A percentile compares a stretch with the other conserved stretches of the same genome.
Conservation (phyloP, 2,797 vertebrate genomes). For the Myoxocephalus aenaeus region DNA sequence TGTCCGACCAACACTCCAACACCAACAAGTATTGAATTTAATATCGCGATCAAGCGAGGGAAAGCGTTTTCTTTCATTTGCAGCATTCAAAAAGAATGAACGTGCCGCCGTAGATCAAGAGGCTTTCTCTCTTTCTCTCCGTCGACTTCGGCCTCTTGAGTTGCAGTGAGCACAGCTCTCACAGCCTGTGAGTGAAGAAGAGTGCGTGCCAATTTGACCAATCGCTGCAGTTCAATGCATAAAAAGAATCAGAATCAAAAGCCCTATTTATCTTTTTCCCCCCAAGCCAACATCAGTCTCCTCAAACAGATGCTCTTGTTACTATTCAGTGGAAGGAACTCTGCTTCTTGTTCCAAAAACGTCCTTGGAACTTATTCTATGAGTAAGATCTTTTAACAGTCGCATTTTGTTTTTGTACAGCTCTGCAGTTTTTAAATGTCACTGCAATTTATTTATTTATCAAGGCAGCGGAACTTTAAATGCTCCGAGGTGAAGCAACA, state of each 20-base stretch:
- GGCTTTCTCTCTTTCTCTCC: background rate
- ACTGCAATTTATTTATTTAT: slow-evolving; percentile 5
- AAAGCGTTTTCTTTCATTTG: background rate
- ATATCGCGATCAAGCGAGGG: background rate
- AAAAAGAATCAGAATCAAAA: slow-evolving; percentile 11
- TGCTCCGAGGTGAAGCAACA: slow-evolving; percentile 37
- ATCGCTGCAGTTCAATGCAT: background rate
- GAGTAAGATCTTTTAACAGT: background rate
- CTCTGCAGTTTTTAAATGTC: background rate
- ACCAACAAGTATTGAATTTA: background rate
- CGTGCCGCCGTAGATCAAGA: background rate
- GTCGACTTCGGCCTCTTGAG: background rate
- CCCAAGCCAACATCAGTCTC: background rate
- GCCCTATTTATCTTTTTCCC: background rate
- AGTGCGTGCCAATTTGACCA: background rate
- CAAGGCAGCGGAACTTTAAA: slow-evolving; percentile 39
- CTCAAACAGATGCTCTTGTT: background rate
- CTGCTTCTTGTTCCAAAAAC: background rate
- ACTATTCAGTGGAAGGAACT: background rate
- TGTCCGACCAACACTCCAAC: background rate
- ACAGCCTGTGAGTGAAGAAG: too few species aligned
- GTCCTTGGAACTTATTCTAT: background rate
- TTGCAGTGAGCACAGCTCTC: background rate
- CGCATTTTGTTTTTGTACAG: background rate
- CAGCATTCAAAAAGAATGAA: background rate